Conservation (phyloP, 2,113 vertebrate genomes). For the Himantopus leucocephalus region DNA sequence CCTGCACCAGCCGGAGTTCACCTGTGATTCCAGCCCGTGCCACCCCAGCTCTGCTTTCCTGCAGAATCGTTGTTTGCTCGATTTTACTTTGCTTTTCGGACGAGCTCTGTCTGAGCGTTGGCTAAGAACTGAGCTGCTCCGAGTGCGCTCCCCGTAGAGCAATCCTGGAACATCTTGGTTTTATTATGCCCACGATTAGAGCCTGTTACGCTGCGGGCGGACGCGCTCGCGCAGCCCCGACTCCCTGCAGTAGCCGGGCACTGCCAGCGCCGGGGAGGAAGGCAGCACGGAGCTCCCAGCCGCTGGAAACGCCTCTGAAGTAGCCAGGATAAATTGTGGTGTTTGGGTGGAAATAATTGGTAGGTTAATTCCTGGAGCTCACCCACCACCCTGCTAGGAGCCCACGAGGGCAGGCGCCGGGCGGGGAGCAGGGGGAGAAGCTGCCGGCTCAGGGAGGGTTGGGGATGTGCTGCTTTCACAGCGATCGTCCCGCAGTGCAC, state of each 20-base stretch:
- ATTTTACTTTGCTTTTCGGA: not conserved
- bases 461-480: not conserved
- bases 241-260: not conserved
- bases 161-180: not conserved
- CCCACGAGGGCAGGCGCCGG: not conserved
- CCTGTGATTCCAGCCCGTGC: not conserved
- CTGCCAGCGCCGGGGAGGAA: not conserved
- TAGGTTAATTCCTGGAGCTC: not conserved
- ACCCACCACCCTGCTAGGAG: not conserved
- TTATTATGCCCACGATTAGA: not conserved
- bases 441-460: not conserved
- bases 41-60: not conserved
- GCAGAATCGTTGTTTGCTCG: not conserved
- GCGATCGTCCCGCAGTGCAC: fast-evolving
- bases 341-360: not conserved
- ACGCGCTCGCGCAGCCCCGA: not conserved
- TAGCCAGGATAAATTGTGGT: not conserved
- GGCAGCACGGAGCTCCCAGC: not conserved
- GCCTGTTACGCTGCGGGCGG: not conserved
- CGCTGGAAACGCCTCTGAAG: not conserved
- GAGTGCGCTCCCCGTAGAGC: not conserved
- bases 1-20: not conserved
- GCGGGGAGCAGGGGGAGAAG: not conserved
- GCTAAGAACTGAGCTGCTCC: not conserved
- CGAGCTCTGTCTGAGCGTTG: not conserved